These are phyloP conservation scores for Megaceryle torquata DNA, from an alignment of 2,113 vertebrate genomes.

Conservation along the genomic window DNA sequence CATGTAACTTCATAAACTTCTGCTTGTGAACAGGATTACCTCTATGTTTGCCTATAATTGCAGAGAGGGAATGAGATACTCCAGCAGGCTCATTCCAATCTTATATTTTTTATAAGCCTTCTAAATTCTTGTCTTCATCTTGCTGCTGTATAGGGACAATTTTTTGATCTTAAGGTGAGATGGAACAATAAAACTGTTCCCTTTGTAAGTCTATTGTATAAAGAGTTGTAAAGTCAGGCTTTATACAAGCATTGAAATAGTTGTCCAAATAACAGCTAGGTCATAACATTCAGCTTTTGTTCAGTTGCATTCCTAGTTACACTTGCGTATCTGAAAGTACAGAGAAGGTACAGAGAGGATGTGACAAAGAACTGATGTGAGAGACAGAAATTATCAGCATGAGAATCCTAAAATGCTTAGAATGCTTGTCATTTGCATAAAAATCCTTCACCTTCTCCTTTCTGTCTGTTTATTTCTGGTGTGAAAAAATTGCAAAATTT, in stretches of 20 bases:
- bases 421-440: neutral
- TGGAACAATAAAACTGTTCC: neutral
- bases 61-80: neutral
- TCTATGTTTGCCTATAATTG: neutral
- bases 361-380: neutral
- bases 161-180: neutral
- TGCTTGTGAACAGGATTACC: neutral
- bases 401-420: neutral
- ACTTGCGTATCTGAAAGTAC: neutral
- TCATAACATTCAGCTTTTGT: neutral
- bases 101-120: neutral
- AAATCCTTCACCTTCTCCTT: neutral
- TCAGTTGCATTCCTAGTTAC: neutral
- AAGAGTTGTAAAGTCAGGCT: neutral
- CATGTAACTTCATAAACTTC: neutral
- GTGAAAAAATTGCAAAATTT: neutral
- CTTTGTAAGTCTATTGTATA: neutral
- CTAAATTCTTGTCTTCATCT: neutral
- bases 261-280: neutral
- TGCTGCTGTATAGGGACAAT: neutral
- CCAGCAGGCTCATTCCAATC: neutral
- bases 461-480: neutral
- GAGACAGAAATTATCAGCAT: neutral
- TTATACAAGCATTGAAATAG: neutral
- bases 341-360: neutral